Conservation (phyloP, 2,113 vertebrate genomes). For the Castor canadensis region DNA sequence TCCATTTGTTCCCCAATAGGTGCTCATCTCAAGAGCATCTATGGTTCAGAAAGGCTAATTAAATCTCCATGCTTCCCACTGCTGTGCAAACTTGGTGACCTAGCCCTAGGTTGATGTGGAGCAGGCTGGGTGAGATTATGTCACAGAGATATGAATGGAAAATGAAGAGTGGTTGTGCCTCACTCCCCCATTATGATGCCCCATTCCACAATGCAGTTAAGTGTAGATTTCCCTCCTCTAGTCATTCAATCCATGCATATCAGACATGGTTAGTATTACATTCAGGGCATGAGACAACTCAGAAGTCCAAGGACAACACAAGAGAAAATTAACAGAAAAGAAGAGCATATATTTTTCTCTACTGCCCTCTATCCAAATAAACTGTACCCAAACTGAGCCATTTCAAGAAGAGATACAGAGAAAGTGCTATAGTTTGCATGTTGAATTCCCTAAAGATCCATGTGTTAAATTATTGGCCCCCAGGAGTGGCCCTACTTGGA, state of each 20-base stretch:
- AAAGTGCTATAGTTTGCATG: neutral
- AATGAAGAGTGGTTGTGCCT: neutral
- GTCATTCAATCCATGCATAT: too few relatives aligned
- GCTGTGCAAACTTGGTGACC: neutral
- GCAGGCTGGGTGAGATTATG: too few relatives aligned
- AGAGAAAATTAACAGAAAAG: neutral
- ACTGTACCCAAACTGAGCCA: rapidly evolving
- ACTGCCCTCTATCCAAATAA: neutral
- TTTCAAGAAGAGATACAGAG: neutral
- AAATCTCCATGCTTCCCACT: neutral
- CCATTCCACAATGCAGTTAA: neutral
- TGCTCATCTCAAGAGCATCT: neutral
- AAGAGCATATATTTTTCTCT: neutral
- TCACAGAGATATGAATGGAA: neutral
- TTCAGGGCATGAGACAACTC: neutral
- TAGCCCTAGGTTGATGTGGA: too few relatives aligned
- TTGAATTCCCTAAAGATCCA: too few relatives aligned
- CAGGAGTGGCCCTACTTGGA: neutral
- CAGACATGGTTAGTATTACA: too few relatives aligned
- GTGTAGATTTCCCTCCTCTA: neutral
- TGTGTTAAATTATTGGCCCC: neutral
- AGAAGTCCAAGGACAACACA: neutral
- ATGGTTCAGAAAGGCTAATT: neutral
- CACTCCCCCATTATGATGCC: rapidly evolving
- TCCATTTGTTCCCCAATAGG: neutral